phyloP scores from a whole-genome alignment of 2,797 vertebrate species.

The Thalassophryne amazonica region DNA sequence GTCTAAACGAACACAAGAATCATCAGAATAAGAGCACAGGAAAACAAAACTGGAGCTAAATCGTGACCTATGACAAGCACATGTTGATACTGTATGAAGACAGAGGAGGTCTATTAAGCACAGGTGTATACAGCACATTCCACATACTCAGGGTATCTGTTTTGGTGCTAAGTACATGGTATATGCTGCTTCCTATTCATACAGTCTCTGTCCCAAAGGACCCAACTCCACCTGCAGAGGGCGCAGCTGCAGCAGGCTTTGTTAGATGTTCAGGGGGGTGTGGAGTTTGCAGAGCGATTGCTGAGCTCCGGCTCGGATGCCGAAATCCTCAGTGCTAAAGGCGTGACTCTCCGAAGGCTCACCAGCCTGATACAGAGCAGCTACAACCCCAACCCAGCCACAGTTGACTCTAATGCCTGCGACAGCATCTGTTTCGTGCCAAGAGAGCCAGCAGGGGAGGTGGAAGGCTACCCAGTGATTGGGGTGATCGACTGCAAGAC shows the following conservation, averaged over 20 bases:
- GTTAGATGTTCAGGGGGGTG: constrained; percentile 76
- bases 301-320: constrained; percentile 82
- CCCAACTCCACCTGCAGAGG: constrained; percentile 84
- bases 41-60: no score
- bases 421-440: constrained; percentile 80
- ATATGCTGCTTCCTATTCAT: not conserved
- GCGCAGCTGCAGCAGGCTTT: constrained; percentile 87
- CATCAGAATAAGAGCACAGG: no score
- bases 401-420: constrained; percentile 58
- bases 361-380: constrained; percentile 70
- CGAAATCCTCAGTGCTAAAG: constrained; percentile 86
- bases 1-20: no score
- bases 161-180: no score
- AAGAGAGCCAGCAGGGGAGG: constrained; percentile 77
- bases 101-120: no score
- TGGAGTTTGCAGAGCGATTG: constrained; percentile 86
- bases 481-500: constrained; percentile 79
- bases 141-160: not conserved
- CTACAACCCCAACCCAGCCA: constrained; percentile 51
- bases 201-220: constrained; percentile 48
- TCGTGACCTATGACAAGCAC: no score
- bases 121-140: constrained; percentile 40
- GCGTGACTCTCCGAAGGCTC: constrained; percentile 81
- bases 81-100: no score
- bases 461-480: constrained; percentile 82